Evolutionary conservation across 1,140 invertebrate genomes (phyloP).

Genomic region (Vanessa tameamea): DNA sequence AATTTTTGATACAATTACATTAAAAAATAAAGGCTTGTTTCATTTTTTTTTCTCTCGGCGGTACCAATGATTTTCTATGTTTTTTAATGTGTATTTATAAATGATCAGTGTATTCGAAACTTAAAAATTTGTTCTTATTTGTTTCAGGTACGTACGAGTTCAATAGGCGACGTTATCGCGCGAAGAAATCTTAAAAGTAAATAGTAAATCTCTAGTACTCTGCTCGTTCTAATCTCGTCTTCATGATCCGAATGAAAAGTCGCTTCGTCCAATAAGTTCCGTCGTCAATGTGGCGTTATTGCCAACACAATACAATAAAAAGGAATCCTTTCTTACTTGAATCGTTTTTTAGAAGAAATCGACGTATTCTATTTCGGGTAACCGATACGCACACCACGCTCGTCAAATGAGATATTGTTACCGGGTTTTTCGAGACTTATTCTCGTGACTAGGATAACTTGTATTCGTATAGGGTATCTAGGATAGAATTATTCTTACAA

Average conservation of each 20-base stretch:
- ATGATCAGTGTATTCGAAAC: not conserved
- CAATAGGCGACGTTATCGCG: not conserved
- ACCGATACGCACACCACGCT: conserved; percentile 17
- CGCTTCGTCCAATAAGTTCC: conserved; percentile 68
- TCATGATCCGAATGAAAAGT: conserved; percentile 59
- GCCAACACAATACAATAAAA: conserved; percentile 69
- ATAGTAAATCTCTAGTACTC: conserved; percentile 9
- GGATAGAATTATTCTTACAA: too few relatives aligned
- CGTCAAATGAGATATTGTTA: conserved; percentile 22
- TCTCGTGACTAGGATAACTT: not conserved
- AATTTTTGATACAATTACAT: too few relatives aligned
- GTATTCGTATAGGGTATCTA: not conserved
- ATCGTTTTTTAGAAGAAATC: conserved; percentile 33
- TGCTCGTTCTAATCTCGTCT: conserved; percentile 18
- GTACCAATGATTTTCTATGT: too few relatives aligned
- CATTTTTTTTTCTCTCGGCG: too few relatives aligned
- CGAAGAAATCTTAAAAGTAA: conserved; percentile 2
- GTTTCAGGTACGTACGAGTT: conserved; percentile 12
- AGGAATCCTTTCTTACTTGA: conserved; percentile 54
- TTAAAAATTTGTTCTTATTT: conserved; percentile 5
- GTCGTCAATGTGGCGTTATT: conserved; percentile 71
- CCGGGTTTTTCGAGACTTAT: not conserved
- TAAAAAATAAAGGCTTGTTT: too few relatives aligned
- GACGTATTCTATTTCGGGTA: conserved; percentile 18
- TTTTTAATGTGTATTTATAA: too few relatives aligned